Evolutionary conservation across 2,888 invertebrate genomes (phyloP).

Genomic region (Lymantria dispar): DNA sequence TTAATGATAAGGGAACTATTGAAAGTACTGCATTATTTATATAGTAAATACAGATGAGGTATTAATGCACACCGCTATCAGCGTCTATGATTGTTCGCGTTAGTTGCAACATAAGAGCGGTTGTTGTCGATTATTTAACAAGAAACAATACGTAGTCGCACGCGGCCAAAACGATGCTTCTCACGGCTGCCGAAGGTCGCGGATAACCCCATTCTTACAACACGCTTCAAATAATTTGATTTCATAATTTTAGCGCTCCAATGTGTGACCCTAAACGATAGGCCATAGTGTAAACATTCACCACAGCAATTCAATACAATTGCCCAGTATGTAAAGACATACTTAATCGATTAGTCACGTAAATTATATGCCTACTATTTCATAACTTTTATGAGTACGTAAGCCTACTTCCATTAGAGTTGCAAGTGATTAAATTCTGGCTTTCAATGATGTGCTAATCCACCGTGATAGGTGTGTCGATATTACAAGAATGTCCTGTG

Average conservation of each 20-base stretch:
- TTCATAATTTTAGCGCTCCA: slow-evolving; percentile 68
- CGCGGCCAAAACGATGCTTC: slow-evolving; percentile 61
- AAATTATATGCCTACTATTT: slow-evolving; percentile 16
- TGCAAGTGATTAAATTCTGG: neutral
- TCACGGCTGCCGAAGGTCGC: slow-evolving; percentile 78
- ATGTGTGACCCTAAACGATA: slow-evolving; percentile 50
- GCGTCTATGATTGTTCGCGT: slow-evolving; percentile 54
- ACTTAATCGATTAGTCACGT: slow-evolving; percentile 24
- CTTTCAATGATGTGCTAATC: slow-evolving; percentile 4
- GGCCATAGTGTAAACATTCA: slow-evolving; percentile 24
- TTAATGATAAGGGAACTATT: too few species aligned
- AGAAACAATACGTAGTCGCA: slow-evolving; percentile 75
- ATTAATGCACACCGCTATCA: slow-evolving; percentile 54
- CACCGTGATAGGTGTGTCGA: slow-evolving; percentile 15
- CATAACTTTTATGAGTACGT: slow-evolving; percentile 15
- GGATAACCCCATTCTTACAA: slow-evolving; percentile 74
- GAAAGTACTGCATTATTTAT: neutral
- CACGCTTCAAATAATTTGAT: slow-evolving; percentile 77
- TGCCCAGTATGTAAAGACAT: slow-evolving; percentile 20
- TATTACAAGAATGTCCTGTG: slow-evolving; percentile 20
- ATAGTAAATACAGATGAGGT: slow-evolving; percentile 33
- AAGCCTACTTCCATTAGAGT: slow-evolving; percentile 5
- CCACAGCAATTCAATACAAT: slow-evolving; percentile 23
- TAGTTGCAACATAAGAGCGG: slow-evolving; percentile 58
- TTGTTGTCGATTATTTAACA: slow-evolving; percentile 72